A percentile compares a stretch with the other conserved stretches of the same genome.
phyloP scores from a whole-genome alignment of 2,113 vertebrate species.

The Oryzias melastigma region DNA sequence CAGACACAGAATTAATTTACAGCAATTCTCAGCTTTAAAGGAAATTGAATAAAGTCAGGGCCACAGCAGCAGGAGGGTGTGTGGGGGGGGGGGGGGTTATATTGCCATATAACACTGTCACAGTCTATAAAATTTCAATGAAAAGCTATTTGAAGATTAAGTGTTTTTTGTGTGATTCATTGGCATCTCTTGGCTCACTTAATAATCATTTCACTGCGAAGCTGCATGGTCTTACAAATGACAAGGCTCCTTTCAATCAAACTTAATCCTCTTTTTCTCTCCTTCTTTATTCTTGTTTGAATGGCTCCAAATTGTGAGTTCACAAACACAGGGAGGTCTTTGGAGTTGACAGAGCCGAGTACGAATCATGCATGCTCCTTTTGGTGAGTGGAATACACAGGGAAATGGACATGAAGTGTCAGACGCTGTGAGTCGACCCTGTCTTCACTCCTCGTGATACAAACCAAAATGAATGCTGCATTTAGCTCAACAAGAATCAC shows the following conservation, averaged over 20 bases:
- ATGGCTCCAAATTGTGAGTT: slow-evolving; percentile 39
- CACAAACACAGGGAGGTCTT: slow-evolving; percentile 39
- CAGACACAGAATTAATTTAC: slow-evolving; percentile 66
- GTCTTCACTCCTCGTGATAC: slow-evolving; percentile 39
- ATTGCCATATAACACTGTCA: slow-evolving; percentile 57
- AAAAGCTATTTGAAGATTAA: slow-evolving; percentile 69
- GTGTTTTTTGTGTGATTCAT: slow-evolving; percentile 56
- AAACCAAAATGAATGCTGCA: slow-evolving; percentile 40
- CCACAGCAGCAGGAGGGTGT: slow-evolving; percentile 7
- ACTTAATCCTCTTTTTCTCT: slow-evolving; percentile 56
- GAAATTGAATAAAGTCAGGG: slow-evolving; percentile 65
- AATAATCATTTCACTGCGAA: slow-evolving; percentile 62
- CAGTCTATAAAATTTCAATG: slow-evolving; percentile 71
- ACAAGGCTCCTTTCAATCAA: slow-evolving; percentile 51
- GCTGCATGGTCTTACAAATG: slow-evolving; percentile 48
- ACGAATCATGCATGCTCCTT: slow-evolving; percentile 28
- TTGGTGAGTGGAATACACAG: slow-evolving; percentile 18
- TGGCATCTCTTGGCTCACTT: slow-evolving; percentile 59
- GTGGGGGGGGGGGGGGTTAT: slow-evolving; percentile 16
- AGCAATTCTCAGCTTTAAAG: slow-evolving; percentile 49
- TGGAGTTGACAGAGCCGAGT: slow-evolving; percentile 22
- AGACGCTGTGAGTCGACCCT: slow-evolving; percentile 26
- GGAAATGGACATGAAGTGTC: slow-evolving; percentile 39
- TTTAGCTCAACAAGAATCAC: slow-evolving; percentile 45
- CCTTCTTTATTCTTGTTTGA: slow-evolving; percentile 15